Evolutionary conservation across 2,113 vertebrate genomes (phyloP).

Genomic region (Engraulis encrasicolus): DNA sequence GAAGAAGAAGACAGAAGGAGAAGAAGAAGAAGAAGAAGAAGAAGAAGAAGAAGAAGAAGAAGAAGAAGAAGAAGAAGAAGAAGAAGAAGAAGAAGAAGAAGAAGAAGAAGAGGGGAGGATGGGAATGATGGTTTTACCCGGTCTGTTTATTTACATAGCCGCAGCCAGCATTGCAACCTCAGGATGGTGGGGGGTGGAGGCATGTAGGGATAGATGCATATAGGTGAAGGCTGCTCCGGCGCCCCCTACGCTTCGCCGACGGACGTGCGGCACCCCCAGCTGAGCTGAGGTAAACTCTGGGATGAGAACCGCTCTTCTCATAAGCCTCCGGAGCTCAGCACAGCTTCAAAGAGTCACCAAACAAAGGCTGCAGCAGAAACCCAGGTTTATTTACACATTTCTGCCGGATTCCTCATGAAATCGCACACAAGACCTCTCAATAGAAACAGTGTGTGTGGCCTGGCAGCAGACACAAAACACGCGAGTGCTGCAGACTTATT

Average conservation of each 20-base stretch:
- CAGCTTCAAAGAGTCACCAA: not conserved
- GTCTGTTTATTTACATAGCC: not conserved
- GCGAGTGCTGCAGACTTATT: not conserved
- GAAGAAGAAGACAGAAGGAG: too few relatives aligned
- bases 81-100: too few relatives aligned
- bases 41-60: too few relatives aligned
- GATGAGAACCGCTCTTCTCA: not conserved
- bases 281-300: not conserved
- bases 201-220: too few relatives aligned
- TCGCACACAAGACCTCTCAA: not conserved
- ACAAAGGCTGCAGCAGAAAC: not conserved
- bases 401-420: not conserved
- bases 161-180: too few relatives aligned
- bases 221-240: not conserved
- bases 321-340: not conserved
- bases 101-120: too few relatives aligned
- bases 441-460: constrained; percentile 12
- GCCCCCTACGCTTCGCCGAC: not conserved
- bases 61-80: too few relatives aligned
- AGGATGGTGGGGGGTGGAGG: too few relatives aligned
- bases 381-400: not conserved
- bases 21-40: too few relatives aligned
- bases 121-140: not conserved
- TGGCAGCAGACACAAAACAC: not conserved
- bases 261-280: not conserved